Base-by-base conservation (phyloP, 2,113 vertebrate genomes). In the Hymenochirus boettgeri region DNA sequence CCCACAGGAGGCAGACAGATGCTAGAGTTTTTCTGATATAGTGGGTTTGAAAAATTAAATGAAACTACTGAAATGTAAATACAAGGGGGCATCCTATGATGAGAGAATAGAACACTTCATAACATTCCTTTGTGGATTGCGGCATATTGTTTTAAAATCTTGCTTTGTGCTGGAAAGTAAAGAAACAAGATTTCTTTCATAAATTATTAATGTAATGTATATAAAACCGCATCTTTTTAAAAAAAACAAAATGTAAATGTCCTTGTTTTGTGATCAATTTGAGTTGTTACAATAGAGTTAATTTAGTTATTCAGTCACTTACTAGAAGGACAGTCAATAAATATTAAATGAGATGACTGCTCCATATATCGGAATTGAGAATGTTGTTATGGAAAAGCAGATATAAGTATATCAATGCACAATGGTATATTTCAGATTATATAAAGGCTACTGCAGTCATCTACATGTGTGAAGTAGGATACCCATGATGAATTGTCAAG, bases 341-440 rank as follows among this genome's bases (percentile, higher is more conserved):
- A 59, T 60, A 69, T 65, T 65, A 45, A 50, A 57, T 65, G 57
- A 65, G 63, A 46, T 50, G 45, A 57, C 15, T 46, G 57, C 54
- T 57, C 19, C 24, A 57, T 35, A 45, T 22, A 37, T 6, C 46
- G 8, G 18, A 48, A 22, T 21, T 22, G 10, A 48, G 46, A 7
- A 48, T 22, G 18, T 21, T 48, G 18, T 22, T 48, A 48, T 22
- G 9, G 21, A 48, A 48, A n/a, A 12, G 33, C 17, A 58, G 45
- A 47, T 35, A 64, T 24, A 7, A 9, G n/a, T n/a, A n/a, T n/a
- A n/a, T n/a, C n/a, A n/a, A 10, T 29, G 39, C 46, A 42, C 42
- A 64, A 47, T 31, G 52, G 42, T 25, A 64, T n/a, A 29, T 42
- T 56, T 56, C 13, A 25, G 17, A 19, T 39, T 55, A 47, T 11